Base-by-base conservation (phyloP, 2,888 invertebrate genomes). In the Drosophila nr. perissopoda region DNA sequence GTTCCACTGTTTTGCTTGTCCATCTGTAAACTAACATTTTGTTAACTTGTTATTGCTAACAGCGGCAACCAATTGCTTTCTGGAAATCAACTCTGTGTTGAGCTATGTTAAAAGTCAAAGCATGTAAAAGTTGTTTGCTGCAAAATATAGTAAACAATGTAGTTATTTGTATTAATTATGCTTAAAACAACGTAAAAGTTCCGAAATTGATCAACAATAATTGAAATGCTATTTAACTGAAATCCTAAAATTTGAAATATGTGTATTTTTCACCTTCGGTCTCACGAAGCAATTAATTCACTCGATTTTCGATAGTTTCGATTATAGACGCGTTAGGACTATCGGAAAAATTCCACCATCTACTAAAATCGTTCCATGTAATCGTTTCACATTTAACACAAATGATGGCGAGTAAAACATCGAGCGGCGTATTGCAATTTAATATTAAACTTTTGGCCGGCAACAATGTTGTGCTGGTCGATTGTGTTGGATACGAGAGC, bases 391-490 rank as follows among this genome's bases (percentile, higher is more conserved):
- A n/a, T n/a, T n/a, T n/a, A n/a, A n/a, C 40, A 42, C 27, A 33
- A 76, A 61, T 45, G 2, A 80, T 75, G 82, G 48, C 63, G n/a
- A 54, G 34, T 18, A 60, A 65, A 53, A 29, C 31, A 13, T 27
- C 53, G 33, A 52, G 13, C 27, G 25, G 16, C 1, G 52, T 61
- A 13, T n/a, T 78, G 5, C 69, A 73, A 36, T 91, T 83, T 69
- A 77, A 73, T 5, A 87, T 92, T n/a, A 86, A 91, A 65, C 42
- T 92, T 34, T 57, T 92, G 27, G 80, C 90, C 0, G 90, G 86
- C 8, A 85, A 91, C 16, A 91, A 87, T 75, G 82, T 91, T 8
- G 80, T 92, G 7, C 57, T 91, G 34, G 83, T 91, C 1, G 88
- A 91, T 3, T 84, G 83, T 7, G 48, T 62, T 2, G 91, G 91